Evolutionary conservation across 2,888 invertebrate genomes (phyloP).

Genomic region (Xylota sylvarum): DNA sequence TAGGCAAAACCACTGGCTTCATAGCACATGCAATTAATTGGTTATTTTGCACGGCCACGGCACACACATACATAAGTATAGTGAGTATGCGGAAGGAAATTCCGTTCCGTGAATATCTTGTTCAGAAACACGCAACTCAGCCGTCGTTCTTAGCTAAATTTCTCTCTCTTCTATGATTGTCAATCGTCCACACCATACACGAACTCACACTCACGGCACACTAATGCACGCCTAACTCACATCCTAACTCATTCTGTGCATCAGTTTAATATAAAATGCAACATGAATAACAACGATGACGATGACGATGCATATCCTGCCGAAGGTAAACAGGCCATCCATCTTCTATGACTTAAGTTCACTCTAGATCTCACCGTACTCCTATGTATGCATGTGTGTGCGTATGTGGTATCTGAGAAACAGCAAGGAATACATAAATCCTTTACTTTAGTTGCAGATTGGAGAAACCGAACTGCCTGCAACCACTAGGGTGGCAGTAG

Average conservation of each 20-base stretch:
- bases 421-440: slow-evolving; percentile 65
- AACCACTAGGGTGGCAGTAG: slow-evolving; percentile 44
- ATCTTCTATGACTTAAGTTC: slow-evolving; percentile 73
- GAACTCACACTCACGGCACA: background rate
- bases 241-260: slow-evolving; percentile 59
- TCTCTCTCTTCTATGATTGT: background rate
- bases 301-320: slow-evolving; percentile 71
- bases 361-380: slow-evolving; percentile 2
- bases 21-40: slow-evolving; percentile 54
- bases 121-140: slow-evolving; percentile 12
- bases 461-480: slow-evolving; percentile 50
- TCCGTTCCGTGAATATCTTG: slow-evolving; percentile 31
- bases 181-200: slow-evolving; percentile 17
- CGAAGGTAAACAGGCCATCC: slow-evolving; percentile 74
- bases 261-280: slow-evolving; percentile 75
- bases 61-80: background rate
- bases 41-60: slow-evolving; percentile 41
- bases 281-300: slow-evolving; percentile 72
- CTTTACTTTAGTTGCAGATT: slow-evolving; percentile 50
- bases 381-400: slow-evolving; percentile 2
- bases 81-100: slow-evolving; percentile 41
- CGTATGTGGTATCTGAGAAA: slow-evolving; percentile 34
- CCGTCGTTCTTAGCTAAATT: background rate
- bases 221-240: slow-evolving; percentile 2
- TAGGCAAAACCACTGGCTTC: slow-evolving; percentile 35